Conservation (phyloP, 1,140 invertebrate genomes). For the Panagrolaimus sp. region DNA sequence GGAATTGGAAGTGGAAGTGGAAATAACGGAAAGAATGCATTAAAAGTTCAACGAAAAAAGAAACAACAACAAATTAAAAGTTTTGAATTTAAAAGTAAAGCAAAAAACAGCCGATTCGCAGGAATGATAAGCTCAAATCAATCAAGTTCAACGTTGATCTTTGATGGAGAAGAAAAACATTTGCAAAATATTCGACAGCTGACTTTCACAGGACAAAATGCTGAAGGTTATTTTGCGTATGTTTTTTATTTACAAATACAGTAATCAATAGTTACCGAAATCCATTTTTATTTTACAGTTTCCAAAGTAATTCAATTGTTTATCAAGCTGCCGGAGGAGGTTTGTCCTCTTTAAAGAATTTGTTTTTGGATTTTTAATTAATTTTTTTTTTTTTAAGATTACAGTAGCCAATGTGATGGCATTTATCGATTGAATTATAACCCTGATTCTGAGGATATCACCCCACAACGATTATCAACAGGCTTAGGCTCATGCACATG, state of each 20-base stretch:
- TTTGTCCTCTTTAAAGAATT: no score
- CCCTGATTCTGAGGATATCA: not conserved
- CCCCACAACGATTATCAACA: slow-evolving; percentile 23
- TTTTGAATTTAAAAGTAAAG: not conserved
- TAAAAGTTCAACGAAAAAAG: not conserved
- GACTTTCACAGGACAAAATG: slow-evolving; percentile 41
- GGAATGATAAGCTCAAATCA: not conserved
- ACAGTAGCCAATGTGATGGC: not conserved
- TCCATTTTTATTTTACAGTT: slow-evolving; percentile 24
- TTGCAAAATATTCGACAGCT: slow-evolving; percentile 33
- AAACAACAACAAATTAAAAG: no score
- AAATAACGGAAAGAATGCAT: no score
- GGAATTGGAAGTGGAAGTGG: no score
- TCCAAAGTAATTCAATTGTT: slow-evolving; percentile 22
- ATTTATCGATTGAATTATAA: slow-evolving; percentile 18
- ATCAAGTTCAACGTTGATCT: not conserved
- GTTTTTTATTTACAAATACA: slow-evolving; percentile 9
- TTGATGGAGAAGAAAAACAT: slow-evolving; percentile 26
- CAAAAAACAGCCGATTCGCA: not conserved
- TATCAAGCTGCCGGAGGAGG: slow-evolving; percentile 34
- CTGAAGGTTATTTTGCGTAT: slow-evolving; percentile 40
- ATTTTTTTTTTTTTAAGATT: no score
- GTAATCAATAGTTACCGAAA: no score
- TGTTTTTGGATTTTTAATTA: no score
- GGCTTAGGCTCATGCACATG: slow-evolving; percentile 37